These are phyloP conservation scores for Drosophila picticornis DNA, from an alignment of 2,888 invertebrate species.

Conservation along the genomic window DNA sequence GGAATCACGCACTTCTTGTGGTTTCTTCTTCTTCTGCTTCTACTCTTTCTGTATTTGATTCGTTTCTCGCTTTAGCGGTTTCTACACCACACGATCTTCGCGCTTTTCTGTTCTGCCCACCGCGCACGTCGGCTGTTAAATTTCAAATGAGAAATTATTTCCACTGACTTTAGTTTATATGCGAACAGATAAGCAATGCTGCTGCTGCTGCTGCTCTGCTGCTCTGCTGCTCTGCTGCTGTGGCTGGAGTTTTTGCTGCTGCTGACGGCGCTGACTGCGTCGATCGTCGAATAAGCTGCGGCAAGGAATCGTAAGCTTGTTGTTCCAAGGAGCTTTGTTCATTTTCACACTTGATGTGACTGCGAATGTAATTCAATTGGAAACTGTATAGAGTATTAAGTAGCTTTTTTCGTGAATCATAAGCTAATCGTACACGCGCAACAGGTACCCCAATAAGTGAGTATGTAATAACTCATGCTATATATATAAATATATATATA, in stretches of 20 bases:
- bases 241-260: conserved; percentile 40
- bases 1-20: conserved; percentile 55
- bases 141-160: conserved; percentile 83
- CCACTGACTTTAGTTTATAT: conserved; percentile 82
- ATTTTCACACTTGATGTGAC: conserved; percentile 47
- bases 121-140: conserved; percentile 76
- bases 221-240: conserved; percentile 20
- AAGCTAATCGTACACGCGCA: conserved; percentile 53
- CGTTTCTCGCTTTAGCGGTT: conserved; percentile 42
- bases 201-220: conserved; percentile 42
- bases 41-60: conserved; percentile 12
- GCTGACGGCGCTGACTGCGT: conserved; percentile 21
- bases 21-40: conserved; percentile 13
- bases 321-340: conserved; percentile 45
- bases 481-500: neutral
- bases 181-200: conserved; percentile 74
- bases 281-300: conserved; percentile 34
- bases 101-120: conserved; percentile 52
- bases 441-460: conserved; percentile 21
- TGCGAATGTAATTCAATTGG: conserved; percentile 57
- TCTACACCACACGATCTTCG: conserved; percentile 61
- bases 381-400: conserved; percentile 38
- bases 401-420: conserved; percentile 37
- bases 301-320: conserved; percentile 43
- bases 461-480: conserved; percentile 8